Evolutionary conservation across 2,797 vertebrate genomes (phyloP), one percentile per base, ranked within the genome.

Genomic region (Danio tinwini): DNA sequence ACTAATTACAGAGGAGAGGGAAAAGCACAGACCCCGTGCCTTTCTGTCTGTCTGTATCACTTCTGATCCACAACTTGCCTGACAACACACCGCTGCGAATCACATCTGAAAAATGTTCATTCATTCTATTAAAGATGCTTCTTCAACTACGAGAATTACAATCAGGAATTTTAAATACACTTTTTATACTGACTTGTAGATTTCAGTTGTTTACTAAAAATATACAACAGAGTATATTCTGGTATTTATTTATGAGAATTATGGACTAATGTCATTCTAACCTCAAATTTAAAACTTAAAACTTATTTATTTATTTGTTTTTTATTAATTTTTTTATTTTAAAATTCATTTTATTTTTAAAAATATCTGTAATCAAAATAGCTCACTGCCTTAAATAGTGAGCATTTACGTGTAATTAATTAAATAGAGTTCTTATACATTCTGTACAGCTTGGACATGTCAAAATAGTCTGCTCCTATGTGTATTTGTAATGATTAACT

Each of bases 1-100:
- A 95, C 96, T 98, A 98, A 98, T 98, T 97, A 97, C 89, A 88
- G 92, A 89, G 93, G 93, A 94, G 92, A 89, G 64, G 55, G 42
- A 72, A 75, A 63, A 40, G 49, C 47, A 87, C 80, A 89, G 86
- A 88, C 90, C 88, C 91, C 92, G 88, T 93, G 93, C 90, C 94
- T 91, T 88, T 92, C 90, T 94, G 93, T 94, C 94, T 90, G 78
- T 89, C 91, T 76, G 87, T 90, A 93, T 95, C 94, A 94, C 91
- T 90, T 90, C 85, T 86, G 89, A 39, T 91, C 94, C 92, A 93
- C 91, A 91, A 90, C 78, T 86, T 90, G 84, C 80, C 87, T 94
- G 95, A 95, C 85, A 92, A 64, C 92, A 90, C 84, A 74, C 76
- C 64, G 83, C 82, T 81, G 76, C 85, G 67, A 82, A 86, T 80